A percentile compares a stretch with the other conserved stretches of the same genome.
These are phyloP conservation scores for Thyatira batis DNA, from an alignment of 2,888 invertebrate species.

Conservation along the genomic window DNA sequence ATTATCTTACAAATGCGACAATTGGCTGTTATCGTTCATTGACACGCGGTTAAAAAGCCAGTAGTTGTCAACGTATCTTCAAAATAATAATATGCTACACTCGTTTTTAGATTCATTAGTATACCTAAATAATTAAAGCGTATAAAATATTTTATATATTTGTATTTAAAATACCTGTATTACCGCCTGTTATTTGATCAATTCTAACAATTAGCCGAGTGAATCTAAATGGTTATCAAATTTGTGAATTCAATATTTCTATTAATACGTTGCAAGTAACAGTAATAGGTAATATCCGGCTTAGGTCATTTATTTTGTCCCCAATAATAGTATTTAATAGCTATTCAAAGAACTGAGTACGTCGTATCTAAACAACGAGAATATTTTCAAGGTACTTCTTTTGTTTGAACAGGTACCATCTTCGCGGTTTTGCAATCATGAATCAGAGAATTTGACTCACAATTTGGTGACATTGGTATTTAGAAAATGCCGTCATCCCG, in stretches of 20 bases:
- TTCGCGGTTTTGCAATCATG: background rate
- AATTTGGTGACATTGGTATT: background rate
- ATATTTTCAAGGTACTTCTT: background rate
- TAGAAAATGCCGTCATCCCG: background rate
- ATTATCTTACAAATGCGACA: conserved; percentile 59
- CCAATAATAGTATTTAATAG: background rate
- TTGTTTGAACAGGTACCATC: background rate
- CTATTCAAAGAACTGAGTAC: background rate
- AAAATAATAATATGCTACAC: conserved; percentile 4
- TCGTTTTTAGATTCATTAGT: background rate
- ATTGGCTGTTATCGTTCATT: conserved; percentile 53
- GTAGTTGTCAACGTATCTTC: conserved; percentile 28
- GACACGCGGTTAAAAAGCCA: conserved; percentile 33
- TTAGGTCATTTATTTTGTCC: background rate
- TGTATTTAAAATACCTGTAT: too few species aligned
- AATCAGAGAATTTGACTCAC: background rate
- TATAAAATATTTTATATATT: too few species aligned
- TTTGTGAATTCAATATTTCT: background rate
- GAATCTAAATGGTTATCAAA: too few species aligned
- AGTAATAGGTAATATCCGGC: too few species aligned
- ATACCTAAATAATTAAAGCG: background rate
- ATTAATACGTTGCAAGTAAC: too few species aligned
- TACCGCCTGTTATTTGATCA: too few species aligned
- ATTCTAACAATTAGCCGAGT: too few species aligned
- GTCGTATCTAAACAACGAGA: background rate